phyloP scores from a whole-genome alignment of 2,888 invertebrate species.

The Notodonta ziczac region DNA sequence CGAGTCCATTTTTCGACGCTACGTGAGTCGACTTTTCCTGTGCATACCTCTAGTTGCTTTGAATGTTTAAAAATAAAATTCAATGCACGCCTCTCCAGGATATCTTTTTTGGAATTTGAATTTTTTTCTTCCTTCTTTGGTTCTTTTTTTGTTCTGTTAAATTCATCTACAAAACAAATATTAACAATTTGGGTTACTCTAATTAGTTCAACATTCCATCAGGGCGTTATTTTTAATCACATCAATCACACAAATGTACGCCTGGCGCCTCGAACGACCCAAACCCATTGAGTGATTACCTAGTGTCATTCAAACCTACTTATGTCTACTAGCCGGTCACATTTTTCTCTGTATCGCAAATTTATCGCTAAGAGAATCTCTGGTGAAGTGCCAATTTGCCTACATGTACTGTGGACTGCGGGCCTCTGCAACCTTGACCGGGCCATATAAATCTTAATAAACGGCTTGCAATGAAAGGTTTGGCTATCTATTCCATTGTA shows the following conservation, averaged over 20 bases:
- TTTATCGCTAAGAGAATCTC: conserved; percentile 46
- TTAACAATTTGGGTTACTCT: too few species aligned
- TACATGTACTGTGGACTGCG: conserved; percentile 62
- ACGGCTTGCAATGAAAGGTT: conserved; percentile 47
- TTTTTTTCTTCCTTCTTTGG: background rate
- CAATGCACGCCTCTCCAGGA: conserved; percentile 16
- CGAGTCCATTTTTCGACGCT: conserved; percentile 53
- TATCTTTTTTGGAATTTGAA: conserved; percentile 8
- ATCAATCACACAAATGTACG: background rate
- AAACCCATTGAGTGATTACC: conserved; percentile 19
- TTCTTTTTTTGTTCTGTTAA: background rate
- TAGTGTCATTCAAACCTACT: conserved; percentile 19
- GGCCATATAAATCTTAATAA: conserved; percentile 53
- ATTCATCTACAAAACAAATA: background rate
- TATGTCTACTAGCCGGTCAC: conserved; percentile 20
- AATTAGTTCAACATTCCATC: too few species aligned
- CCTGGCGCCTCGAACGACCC: conserved; percentile 9
- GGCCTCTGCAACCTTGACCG: conserved; percentile 79
- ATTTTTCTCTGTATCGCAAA: conserved; percentile 20
- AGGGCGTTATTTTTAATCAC: too few species aligned
- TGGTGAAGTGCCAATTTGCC: conserved; percentile 72
- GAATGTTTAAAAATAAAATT: conserved; percentile 36
- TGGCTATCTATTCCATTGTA: conserved; percentile 43
- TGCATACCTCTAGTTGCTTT: conserved; percentile 31
- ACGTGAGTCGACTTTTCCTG: conserved; percentile 35